Percentiles rank a stretch among this genome's conserved stretches.
Conservation (phyloP, 2,797 vertebrate species). For the Poecilia wingei region DNA sequence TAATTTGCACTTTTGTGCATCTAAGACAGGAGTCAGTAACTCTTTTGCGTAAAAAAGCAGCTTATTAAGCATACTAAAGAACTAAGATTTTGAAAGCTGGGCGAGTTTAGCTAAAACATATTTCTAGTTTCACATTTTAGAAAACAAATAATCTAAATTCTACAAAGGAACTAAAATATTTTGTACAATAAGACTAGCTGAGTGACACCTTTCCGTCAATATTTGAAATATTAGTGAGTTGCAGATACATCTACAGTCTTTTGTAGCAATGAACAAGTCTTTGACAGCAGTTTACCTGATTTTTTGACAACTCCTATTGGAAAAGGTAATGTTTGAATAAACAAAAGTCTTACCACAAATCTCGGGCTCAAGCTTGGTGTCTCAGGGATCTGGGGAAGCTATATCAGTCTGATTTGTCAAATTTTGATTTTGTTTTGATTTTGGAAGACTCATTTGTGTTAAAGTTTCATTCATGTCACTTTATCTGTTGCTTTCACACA, state of each 20-base stretch:
- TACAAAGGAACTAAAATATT: background rate
- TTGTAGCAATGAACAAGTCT: background rate
- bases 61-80: background rate
- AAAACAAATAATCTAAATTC: background rate
- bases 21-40: background rate
- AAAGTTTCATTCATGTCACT: background rate
- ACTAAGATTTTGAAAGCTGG: background rate
- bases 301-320: background rate
- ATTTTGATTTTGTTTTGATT: background rate
- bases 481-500: background rate
- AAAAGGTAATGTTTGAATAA: background rate
- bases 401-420: background rate
- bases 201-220: background rate
- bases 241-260: background rate
- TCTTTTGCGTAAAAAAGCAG: background rate
- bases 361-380: background rate
- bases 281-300: background rate
- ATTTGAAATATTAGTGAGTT: background rate
- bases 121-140: background rate
- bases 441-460: background rate
- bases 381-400: background rate
- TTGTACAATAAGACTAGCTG: background rate
- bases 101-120: background rate
- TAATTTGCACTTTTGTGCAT: background rate
- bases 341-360: background rate